Conservation (phyloP, 2,888 invertebrate genomes). For the Dynastes tityus region DNA sequence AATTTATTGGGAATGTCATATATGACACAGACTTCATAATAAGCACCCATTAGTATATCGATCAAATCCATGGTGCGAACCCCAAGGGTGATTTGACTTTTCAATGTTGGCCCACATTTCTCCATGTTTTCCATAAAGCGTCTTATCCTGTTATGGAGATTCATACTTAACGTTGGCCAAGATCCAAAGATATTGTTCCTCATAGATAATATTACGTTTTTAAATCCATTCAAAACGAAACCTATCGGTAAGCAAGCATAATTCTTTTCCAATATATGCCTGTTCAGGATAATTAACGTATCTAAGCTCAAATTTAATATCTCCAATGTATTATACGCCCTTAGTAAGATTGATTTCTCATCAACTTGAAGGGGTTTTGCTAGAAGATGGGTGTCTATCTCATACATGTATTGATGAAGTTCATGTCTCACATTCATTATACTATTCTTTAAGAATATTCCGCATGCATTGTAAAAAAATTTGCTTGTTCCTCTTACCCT, state of each 20-base stretch:
- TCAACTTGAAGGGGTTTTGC: slow-evolving; percentile 43
- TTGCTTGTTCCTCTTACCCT: slow-evolving; percentile 47
- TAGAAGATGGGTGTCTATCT: slow-evolving; percentile 42
- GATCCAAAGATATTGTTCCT: slow-evolving; percentile 45
- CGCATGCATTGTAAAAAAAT: slow-evolving; percentile 39
- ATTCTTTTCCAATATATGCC: slow-evolving; percentile 48
- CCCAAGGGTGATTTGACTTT: slow-evolving; percentile 45
- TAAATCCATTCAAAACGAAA: slow-evolving; percentile 39
- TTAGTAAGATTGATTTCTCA: slow-evolving; percentile 42
- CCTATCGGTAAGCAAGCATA: slow-evolving; percentile 47
- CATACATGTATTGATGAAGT: slow-evolving; percentile 47
- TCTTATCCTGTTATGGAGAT: slow-evolving; percentile 50
- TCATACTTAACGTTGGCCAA: slow-evolving; percentile 49
- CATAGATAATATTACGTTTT: slow-evolving; percentile 44
- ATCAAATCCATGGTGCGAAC: slow-evolving; percentile 48
- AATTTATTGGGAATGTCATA: slow-evolving; percentile 49
- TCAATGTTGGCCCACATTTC: slow-evolving; percentile 46
- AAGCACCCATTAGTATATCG: slow-evolving; percentile 48
- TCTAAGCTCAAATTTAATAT: slow-evolving; percentile 48
- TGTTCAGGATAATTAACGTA: slow-evolving; percentile 49
- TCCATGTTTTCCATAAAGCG: slow-evolving; percentile 49
- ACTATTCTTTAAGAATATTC: slow-evolving; percentile 33
- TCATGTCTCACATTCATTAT: slow-evolving; percentile 41
- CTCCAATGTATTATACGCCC: slow-evolving; percentile 51
- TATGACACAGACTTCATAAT: slow-evolving; percentile 49